Evolutionary conservation across 2,113 vertebrate genomes (phyloP).

Genomic region (Anas platyrhynchos): DNA sequence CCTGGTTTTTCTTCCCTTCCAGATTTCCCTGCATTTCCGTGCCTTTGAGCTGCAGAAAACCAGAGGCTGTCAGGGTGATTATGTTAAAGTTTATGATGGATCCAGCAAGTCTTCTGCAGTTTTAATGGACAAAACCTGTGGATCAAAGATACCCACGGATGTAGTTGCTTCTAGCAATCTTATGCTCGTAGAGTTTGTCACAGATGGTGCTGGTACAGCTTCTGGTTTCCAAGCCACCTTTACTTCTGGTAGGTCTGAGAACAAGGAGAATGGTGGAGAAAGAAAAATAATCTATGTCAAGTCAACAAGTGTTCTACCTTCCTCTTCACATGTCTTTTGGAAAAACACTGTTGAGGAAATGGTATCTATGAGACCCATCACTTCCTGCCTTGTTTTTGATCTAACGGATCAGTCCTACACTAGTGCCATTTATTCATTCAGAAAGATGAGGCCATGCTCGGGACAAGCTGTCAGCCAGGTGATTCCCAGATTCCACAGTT

Average conservation of each 20-base stretch:
- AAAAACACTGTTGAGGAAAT: neutral
- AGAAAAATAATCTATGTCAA: neutral
- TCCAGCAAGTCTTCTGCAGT: conserved; percentile 52
- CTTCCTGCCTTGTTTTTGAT: neutral
- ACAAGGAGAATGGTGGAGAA: neutral
- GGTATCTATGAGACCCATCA: neutral
- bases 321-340: neutral
- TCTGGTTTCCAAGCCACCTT: conserved; percentile 64
- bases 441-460: neutral
- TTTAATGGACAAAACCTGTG: conserved; percentile 67
- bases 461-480: neutral
- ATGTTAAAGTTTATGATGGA: conserved; percentile 67
- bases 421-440: neutral
- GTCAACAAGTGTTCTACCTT: neutral
- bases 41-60: conserved; percentile 45
- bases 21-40: conserved; percentile 58
- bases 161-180: conserved; percentile 30
- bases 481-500: neutral
- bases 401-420: neutral
- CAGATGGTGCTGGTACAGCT: conserved; percentile 19
- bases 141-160: neutral
- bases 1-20: neutral
- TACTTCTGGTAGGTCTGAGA: conserved; percentile 48
- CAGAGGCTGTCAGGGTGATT: conserved; percentile 49
- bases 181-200: conserved; percentile 57